A percentile compares a stretch with the other conserved stretches of the same genome.
Conservation (phyloP, 2,797 vertebrate species). For the Neosilurus hyrtlii region DNA sequence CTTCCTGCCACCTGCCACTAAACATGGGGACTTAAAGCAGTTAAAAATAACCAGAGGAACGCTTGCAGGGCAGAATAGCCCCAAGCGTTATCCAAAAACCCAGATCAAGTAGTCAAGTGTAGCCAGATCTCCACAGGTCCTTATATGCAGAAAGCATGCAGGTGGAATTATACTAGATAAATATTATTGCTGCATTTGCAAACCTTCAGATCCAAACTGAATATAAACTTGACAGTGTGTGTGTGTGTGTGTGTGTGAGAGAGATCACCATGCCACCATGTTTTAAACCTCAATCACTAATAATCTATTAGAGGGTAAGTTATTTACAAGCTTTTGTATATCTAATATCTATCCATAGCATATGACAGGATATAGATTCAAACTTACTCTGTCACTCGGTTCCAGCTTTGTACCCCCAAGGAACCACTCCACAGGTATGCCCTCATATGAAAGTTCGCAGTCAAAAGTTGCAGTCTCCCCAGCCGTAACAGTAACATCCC, state of each 20-base stretch:
- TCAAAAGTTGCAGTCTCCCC: constrained; percentile 97
- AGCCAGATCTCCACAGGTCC: constrained; percentile 77
- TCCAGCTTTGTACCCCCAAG: constrained; percentile 88
- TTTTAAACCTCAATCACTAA: constrained; percentile 3
- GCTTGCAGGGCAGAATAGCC: constrained; percentile 79
- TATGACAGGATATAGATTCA: neutral
- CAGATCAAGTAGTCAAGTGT: constrained; percentile 82
- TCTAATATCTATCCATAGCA: neutral
- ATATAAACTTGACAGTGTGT: neutral
- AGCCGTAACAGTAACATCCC: constrained; percentile 91
- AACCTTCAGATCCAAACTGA: constrained; percentile 1
- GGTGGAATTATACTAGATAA: constrained; percentile 29
- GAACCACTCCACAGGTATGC: constrained; percentile 92
- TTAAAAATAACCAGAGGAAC: constrained; percentile 91
- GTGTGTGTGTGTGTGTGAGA: neutral
- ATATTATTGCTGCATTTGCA: constrained; percentile 17
- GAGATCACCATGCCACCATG: neutral
- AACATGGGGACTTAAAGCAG: constrained; percentile 72
- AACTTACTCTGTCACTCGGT: constrained; percentile 87
- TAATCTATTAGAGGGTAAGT: neutral
- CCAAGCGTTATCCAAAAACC: constrained; percentile 76
- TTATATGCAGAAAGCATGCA: constrained; percentile 77
- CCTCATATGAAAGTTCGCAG: constrained; percentile 94
- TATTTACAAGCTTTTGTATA: neutral
- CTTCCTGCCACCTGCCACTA: constrained; percentile 66